Base-by-base conservation (phyloP, 1,140 invertebrate genomes). In the Magallana gigas region DNA sequence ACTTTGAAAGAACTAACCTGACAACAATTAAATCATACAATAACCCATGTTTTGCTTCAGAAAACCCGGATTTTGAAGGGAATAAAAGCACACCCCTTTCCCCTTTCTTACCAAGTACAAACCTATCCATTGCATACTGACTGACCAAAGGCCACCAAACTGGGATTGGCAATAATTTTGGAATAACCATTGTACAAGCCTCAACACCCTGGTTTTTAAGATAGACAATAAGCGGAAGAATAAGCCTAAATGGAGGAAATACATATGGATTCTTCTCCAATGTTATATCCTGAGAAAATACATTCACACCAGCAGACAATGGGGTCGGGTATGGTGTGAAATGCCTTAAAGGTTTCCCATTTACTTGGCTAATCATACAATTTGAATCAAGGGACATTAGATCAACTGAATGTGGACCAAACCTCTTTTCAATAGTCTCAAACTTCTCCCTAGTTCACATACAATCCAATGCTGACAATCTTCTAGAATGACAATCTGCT, bases 371-470 rank as follows among this genome's bases (percentile, higher is more conserved):
- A 23, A 23, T 59, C 8, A 87, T 87, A n/a, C n/a, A 23, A n/a
- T 87, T 87, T 8, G 80, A 88, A 57, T 88, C 83, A 57, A 88
- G 36, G 8, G 87, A 56, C 87, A 88, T 88, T 59, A 85, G 18
- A 56, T 85, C 87, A 57, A 81, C 57, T 7, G 48, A 4, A 23
- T 88, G 83, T 18, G 83, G 87, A 56, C 87, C 83, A 62, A 85
- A 88, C 16, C 6, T 81, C 5, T 23, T 9, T 59, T 85, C 36
- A 1, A 85, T 57, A 60, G 57, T 14, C 7, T 58, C 14, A n/a
- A 62, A 85, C 57, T n/a, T 56, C 6, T 81, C 11, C 4, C 14
- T 23, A 59, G 59, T 56, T 58, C 81, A 85, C 58, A 64, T 81
- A 23, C 29, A 23, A 58, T 84, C 83, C 9, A 71, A 9, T 3